Base-by-base conservation (phyloP, 2,113 vertebrate genomes). In the Dicentrarchus labrax region DNA sequence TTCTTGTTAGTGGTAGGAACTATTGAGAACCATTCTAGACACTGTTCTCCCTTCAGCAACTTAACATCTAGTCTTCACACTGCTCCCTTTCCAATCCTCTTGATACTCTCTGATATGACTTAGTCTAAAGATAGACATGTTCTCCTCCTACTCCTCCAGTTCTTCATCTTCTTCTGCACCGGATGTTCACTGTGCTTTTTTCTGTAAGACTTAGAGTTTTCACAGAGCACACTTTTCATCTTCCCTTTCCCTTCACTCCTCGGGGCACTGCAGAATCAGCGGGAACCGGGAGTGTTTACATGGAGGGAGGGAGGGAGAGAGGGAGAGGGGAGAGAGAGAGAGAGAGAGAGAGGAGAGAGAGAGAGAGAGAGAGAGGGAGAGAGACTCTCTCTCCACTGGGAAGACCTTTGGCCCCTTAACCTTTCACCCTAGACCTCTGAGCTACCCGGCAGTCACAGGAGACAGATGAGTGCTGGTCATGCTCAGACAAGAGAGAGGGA, bases 51-150 rank as follows among this genome's bases (percentile, higher is more conserved):
- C 59, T 68, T 72, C 51, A 36, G 36, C 6, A 2, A 43, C 30
- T 53, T 54, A 60, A 47, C 51, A 45, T 51, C 13, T 12, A 8
- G 43, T 78, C 82, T 88, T 56, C 59, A 38, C 50, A 7, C 53
- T 2, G 66, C 41, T 82, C 79, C 36, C 53, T 65, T 86, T 72
- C 64, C 66, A 85, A 75, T 82, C 54, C 83, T 87, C 82, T 43
- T 54, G 76, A 82, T 72, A 24, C 38, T 61, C 51, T 87, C 66
- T 90, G 86, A 89, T 86, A 76, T 74, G 80, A 84, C 64, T 80
- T 54, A 11, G 36, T 85, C 92, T 91, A 92, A 92, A 93, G 87
- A 93, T 92, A 91, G 91, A 85, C 56, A 17, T 22, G 66, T 61
- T 10, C 43, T 45, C 57, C 62, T 36, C 2, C 22, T 72, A 60